phyloP scores from a whole-genome alignment of 2,113 vertebrate species.

The Onychostoma macrolepis region DNA sequence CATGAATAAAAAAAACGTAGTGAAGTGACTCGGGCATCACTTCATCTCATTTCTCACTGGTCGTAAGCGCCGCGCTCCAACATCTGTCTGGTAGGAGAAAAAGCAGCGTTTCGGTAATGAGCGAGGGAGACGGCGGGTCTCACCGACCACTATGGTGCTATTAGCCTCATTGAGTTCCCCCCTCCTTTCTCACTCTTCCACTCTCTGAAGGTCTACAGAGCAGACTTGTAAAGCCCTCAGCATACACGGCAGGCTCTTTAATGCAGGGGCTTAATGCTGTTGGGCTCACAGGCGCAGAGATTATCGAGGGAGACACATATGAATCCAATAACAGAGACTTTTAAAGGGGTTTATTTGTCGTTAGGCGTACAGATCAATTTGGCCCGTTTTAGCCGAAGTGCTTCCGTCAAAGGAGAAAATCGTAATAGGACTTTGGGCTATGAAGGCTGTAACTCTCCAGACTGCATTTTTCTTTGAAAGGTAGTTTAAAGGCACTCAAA shows the following conservation, averaged over 20 bases:
- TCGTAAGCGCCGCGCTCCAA: conserved; percentile 63
- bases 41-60: conserved; percentile 60
- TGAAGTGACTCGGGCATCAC: conserved; percentile 61
- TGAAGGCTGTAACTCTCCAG: conserved; percentile 3
- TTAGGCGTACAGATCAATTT: conserved; percentile 33
- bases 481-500: not conserved
- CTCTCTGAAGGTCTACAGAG: conserved; percentile 38
- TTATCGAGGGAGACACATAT: conserved; percentile 58
- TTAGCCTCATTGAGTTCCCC: conserved; percentile 58
- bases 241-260: conserved; percentile 41
- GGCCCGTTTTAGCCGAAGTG: conserved; percentile 14
- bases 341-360: conserved; percentile 28
- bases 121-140: conserved; percentile 58
- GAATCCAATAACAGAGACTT: conserved; percentile 60
- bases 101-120: conserved; percentile 66
- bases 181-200: conserved; percentile 20
- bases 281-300: conserved; percentile 43
- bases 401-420: conserved; percentile 28
- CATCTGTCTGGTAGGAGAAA: conserved; percentile 67
- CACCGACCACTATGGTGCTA: conserved; percentile 63
- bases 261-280: conserved; percentile 58
- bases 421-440: conserved; percentile 13
- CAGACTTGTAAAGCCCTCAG: conserved; percentile 51
- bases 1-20: conserved; percentile 63
- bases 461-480: not conserved